Base-by-base conservation (phyloP, 2,888 invertebrate species). In the Laothoe populi region DNA sequence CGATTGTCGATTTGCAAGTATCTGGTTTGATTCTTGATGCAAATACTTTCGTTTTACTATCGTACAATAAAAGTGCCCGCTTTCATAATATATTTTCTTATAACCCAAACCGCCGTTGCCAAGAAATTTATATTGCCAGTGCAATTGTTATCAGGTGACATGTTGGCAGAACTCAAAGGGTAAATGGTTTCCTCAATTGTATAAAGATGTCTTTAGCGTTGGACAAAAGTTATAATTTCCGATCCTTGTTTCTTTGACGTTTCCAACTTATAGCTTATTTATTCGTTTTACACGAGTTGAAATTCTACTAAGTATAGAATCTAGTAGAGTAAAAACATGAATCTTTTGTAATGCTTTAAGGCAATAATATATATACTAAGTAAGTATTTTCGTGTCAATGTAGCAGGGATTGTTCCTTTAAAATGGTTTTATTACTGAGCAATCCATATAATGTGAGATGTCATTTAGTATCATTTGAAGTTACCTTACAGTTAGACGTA, bases 1-100 rank as follows among this genome's bases (percentile, higher is more conserved):
- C 89, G 89, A 88, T 79, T 80, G 79, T 83, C 82, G 83, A 85
- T 84, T 87, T 87, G 82, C 82, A 82, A 84, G 83, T 83, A 82
- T 82, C 82, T 79, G 77, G 79, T 87, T 85, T 84, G 85, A 87
- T 86, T 84, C 82, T 75, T 73, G 78, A 87, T 84, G 84, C 84
- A 90, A 88, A 87, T 87, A 78, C 81, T 72, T 74, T 69, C 79
- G 79, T 83, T 86, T 86, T 86, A 88, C 80, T 81, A 79, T 82
- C 78, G 73, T 78, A 82, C 83, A 81, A 77, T 88, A 86, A 88
- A 87, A 86, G 79, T 77, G 75, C 73, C 71, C 76, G 81, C 77
- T 79, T 85, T 82, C 82, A 87, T 86, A 86, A 85, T 86, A 80
- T 75, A 85, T 84, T 83, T 82, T 78, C 71, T 77, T 77, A 78